phyloP scores from a whole-genome alignment of 2,113 vertebrate genomes.

The Poeciliopsis retropinna region DNA sequence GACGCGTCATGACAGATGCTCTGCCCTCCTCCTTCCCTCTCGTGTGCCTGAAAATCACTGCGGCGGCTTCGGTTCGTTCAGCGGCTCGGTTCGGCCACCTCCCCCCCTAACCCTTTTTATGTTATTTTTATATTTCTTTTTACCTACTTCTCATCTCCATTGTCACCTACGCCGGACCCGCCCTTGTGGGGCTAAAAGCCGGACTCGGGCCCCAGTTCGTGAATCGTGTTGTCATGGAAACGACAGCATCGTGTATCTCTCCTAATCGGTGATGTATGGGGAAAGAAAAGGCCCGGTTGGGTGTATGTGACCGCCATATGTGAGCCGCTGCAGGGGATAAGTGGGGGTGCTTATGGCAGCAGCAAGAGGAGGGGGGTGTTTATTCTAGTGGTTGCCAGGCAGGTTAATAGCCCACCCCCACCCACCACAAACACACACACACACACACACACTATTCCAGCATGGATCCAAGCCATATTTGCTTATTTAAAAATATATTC shows the following conservation, averaged over 20 bases:
- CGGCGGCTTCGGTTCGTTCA: neutral
- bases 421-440: neutral
- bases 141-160: constrained; percentile 18
- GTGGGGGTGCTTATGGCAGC: constrained; percentile 27
- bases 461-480: constrained; percentile 33
- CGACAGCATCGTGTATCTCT: constrained; percentile 64
- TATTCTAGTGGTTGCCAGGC: constrained; percentile 76
- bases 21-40: constrained; percentile 22
- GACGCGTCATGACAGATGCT: constrained; percentile 71
- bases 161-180: constrained; percentile 55
- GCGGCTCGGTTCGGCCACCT: neutral
- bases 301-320: constrained; percentile 18
- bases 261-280: constrained; percentile 5
- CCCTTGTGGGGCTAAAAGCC: constrained; percentile 41
- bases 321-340: constrained; percentile 30
- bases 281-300: constrained; percentile 9
- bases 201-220: constrained; percentile 36
- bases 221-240: constrained; percentile 77
- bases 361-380: constrained; percentile 43
- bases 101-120: neutral
- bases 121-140: no score
- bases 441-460: constrained; percentile 32
- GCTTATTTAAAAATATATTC: constrained; percentile 29
- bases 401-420: constrained; percentile 60
- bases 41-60: neutral